phyloP scores from a whole-genome alignment of 2,113 vertebrate genomes.

The Tragelaphus strepsiceros region DNA sequence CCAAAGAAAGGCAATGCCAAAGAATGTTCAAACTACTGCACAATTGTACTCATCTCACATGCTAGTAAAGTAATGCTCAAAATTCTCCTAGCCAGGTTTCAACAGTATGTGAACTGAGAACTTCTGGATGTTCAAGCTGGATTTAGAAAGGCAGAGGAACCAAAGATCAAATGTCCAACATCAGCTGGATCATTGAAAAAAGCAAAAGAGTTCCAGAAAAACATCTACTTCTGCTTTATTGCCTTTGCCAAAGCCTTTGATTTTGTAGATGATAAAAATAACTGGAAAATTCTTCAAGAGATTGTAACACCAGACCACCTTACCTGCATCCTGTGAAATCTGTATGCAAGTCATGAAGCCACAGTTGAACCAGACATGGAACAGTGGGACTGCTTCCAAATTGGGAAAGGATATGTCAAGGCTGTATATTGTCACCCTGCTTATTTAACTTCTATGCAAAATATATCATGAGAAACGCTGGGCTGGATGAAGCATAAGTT shows the following conservation, averaged over 20 bases:
- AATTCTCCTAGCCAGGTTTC: too few relatives aligned
- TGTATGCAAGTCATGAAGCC: neutral
- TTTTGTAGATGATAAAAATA: too few relatives aligned
- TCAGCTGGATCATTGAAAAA: neutral
- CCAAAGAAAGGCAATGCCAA: neutral
- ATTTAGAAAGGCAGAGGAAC: neutral
- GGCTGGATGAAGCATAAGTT: neutral
- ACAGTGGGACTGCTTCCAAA: neutral
- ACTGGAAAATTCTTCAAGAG: neutral
- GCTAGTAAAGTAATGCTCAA: neutral
- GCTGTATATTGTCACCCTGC: neutral
- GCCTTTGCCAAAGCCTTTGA: neutral
- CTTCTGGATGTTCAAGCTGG: neutral
- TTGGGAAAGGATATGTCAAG: neutral
- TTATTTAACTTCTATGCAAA: neutral
- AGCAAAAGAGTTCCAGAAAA: neutral
- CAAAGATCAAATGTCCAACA: neutral
- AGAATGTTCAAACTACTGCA: neutral
- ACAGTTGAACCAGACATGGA: neutral
- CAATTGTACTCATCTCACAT: neutral
- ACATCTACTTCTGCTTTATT: neutral
- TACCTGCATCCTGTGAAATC: neutral
- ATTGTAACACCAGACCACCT: neutral
- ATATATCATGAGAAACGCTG: fast-evolving
- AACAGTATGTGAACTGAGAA: neutral